These are phyloP conservation scores for Coregonus suidteri DNA, from an alignment of 2,797 vertebrate genomes.

Conservation along the genomic window DNA sequence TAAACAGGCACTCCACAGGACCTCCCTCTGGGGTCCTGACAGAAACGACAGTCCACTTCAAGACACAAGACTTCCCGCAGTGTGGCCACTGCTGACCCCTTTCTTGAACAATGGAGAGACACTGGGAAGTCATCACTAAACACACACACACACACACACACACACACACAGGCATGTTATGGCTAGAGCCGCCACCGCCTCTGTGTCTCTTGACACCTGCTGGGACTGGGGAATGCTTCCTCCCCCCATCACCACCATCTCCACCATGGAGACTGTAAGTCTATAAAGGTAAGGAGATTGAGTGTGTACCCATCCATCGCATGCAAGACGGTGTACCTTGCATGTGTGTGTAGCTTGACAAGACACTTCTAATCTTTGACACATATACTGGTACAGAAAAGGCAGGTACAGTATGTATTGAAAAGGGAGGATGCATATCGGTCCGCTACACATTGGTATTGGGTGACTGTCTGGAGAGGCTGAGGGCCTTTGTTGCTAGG, in stretches of 20 bases:
- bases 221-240: constrained; percentile 2
- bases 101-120: constrained; percentile 39
- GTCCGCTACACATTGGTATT: background rate
- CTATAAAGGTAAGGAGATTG: constrained; percentile 6
- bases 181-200: background rate
- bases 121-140: constrained; percentile 20
- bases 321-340: background rate
- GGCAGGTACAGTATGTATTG: background rate
- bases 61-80: constrained; percentile 28
- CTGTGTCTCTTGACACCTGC: constrained; percentile 6
- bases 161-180: constrained; percentile 12
- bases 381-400: background rate
- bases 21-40: constrained; percentile 29
- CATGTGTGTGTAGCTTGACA: background rate
- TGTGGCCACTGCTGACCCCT: constrained; percentile 45
- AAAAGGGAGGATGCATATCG: background rate
- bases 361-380: background rate
- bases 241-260: background rate
- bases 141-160: background rate
- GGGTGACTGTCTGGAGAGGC: background rate
- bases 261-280: background rate
- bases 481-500: constrained; percentile 13
- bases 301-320: background rate
- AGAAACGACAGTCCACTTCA: constrained; percentile 33
- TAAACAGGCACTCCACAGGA: constrained; percentile 23